Base-by-base conservation (phyloP, 2,113 vertebrate species). In the Anas platyrhynchos region DNA sequence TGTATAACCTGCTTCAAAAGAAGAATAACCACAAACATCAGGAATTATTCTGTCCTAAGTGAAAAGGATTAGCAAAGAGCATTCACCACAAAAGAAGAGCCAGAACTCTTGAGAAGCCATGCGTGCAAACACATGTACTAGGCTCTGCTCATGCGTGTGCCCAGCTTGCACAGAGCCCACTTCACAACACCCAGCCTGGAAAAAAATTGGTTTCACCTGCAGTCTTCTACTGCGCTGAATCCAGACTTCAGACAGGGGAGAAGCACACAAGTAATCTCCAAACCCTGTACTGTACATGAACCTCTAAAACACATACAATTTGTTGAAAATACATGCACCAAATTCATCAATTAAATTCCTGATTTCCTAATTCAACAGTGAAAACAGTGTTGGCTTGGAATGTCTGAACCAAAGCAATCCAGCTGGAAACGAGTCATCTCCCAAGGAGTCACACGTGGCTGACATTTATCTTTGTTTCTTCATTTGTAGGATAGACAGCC, bases 81-180 rank as follows among this genome's bases (percentile, higher is more conserved):
- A 48, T 25, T 58, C 14, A 32, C 3, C 31, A 7, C 36, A 54
- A 38, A 27, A 55, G 50, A 85, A 80, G 43, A 78, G 62, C 4
- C 23, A 48, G 31, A 91, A 48, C 31, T 75, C 26, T 61, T 26
- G 41, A 32, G 26, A 80, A 16, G 10, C 11, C 4, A 0, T 34
- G 38, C 0, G 1, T 44, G 36, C 41, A 80, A 71, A 54, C 23
- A 32, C 1, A 0, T 1, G 6, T 0, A 5, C n/a, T 32, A 48
- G n/a, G 26, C 48, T 77, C 41, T 34, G 71, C 61, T 67, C 67
- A 32, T 7, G 56, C 1, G 2, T 32, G 25, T 2, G 2, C 34
- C 12, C 46, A 5, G 32, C 43, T 46, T 0, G 0, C 34, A 83
- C 21, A 32, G 18, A 41, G 34, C 44, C 54, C 5, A 1, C 29